Evolutionary conservation across 2,797 vertebrate genomes (phyloP).

Genomic region (Trematomus bernacchii): DNA sequence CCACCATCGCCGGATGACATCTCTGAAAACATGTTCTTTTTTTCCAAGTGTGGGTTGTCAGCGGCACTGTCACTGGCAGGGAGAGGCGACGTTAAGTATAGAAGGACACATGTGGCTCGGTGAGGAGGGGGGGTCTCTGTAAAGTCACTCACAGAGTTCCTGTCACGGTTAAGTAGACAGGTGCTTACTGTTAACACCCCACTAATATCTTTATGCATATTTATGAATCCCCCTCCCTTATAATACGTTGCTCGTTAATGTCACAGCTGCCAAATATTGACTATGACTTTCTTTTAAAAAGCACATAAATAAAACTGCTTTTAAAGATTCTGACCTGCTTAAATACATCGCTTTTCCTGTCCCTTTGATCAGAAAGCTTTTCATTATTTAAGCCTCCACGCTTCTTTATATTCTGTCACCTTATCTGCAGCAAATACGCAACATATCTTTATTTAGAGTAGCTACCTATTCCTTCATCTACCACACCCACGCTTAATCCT

Average conservation of each 20-base stretch:
- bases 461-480: conserved; percentile 67
- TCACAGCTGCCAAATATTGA: conserved; percentile 95
- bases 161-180: conserved; percentile 97
- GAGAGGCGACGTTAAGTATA: conserved; percentile 89
- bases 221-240: conserved; percentile 93
- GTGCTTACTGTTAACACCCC: conserved; percentile 97
- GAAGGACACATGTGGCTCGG: conserved; percentile 92
- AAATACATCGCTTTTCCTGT: conserved; percentile 83
- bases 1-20: conserved; percentile 78
- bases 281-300: conserved; percentile 87
- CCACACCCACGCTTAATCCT: conserved; percentile 50
- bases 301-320: conserved; percentile 95
- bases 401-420: conserved; percentile 70
- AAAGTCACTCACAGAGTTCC: conserved; percentile 96
- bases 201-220: conserved; percentile 98
- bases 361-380: conserved; percentile 83
- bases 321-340: conserved; percentile 91
- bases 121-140: conserved; percentile 87
- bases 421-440: conserved; percentile 74
- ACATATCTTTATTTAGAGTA: conserved; percentile 79
- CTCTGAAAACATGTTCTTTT: conserved; percentile 80
- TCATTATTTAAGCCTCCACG: conserved; percentile 77
- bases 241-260: conserved; percentile 95
- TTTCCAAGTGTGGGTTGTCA: conserved; percentile 84
- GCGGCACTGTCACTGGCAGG: conserved; percentile 78